Conservation (phyloP, 1,140 invertebrate genomes). For the Helicoverpa zea region DNA sequence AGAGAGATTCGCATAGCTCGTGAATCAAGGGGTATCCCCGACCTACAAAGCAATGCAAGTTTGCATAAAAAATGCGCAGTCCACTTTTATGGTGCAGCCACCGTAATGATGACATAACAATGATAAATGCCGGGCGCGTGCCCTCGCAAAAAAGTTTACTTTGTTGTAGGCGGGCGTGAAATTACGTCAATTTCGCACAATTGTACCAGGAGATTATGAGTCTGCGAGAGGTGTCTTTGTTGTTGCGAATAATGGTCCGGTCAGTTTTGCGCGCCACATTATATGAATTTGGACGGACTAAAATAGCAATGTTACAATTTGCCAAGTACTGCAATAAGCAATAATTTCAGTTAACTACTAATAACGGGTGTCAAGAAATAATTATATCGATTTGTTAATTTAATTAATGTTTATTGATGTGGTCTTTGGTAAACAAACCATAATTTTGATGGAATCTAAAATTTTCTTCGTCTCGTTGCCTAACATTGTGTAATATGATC, state of each 20-base stretch:
- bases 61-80: constrained; percentile 66
- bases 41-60: constrained; percentile 76
- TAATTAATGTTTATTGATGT: constrained; percentile 23
- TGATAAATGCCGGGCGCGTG: constrained; percentile 72
- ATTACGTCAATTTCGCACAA: constrained; percentile 85
- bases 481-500: constrained; percentile 23
- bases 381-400: not conserved
- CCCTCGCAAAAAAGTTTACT: constrained; percentile 64
- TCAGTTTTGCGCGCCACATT: not conserved
- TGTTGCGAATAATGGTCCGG: constrained; percentile 21
- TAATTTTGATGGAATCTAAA: constrained; percentile 33
- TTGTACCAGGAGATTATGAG: constrained; percentile 72
- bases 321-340: too few species aligned
- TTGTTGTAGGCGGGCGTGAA: constrained; percentile 66
- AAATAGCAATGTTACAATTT: too few species aligned
- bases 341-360: too few species aligned
- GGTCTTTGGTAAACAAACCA: constrained; percentile 20
- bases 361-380: too few species aligned
- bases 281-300: not conserved
- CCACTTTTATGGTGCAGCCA: constrained; percentile 73
- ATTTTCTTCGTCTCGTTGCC: constrained; percentile 1
- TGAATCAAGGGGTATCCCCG: constrained; percentile 78
- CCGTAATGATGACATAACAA: constrained; percentile 80
- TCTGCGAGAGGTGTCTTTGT: constrained; percentile 33
- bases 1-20: constrained; percentile 66